Base-by-base conservation (phyloP, 2,113 vertebrate species). In the Alethe diademata region DNA sequence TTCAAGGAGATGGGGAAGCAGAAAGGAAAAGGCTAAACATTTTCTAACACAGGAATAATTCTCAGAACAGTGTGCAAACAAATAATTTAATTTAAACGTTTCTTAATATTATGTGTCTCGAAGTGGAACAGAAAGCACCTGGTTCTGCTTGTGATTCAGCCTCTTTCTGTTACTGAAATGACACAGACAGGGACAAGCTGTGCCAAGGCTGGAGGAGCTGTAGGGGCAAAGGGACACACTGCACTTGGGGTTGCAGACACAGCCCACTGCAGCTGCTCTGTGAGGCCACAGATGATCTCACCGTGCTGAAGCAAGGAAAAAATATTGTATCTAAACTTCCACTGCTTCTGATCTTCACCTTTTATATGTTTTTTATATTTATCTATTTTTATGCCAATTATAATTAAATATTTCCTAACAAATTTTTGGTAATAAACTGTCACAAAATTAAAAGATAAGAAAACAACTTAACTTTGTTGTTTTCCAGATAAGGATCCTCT, bases 261-360 rank as follows among this genome's bases (percentile, higher is more conserved):
- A 58, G 6, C 3, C 2, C 14, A 38, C 14, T 1, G 0, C 1
- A 6, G 53, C 14, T 72, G 11, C 22, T 81, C 66, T 42, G 25
- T 3, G 18, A 62, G 4, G 3, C 14, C 29, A 40, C 19, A 56
- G 56, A 3, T 19, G 12, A 60, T 19, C 16, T 86, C 51, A 14
- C 9, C 3, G 7, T 4, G 2, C 2, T 38, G 54, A 70, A 54
- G 26, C 23, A 40, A 67, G 38, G 50, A 78, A 48, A 3, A 47
- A 64, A 26, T 18, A 33, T 1, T n/a, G 18, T 23, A 25, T 35
- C 14, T 70, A 51, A 71, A 56, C 6, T 57, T 62, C 6, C 9
- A 6, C 5, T 26, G 10, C 14, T 75, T 74, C 69, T 54, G 20
- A 78, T 23, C 38, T 58, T 64, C 8, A 25, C 3, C 2, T 78